A percentile compares a stretch with the other conserved stretches of the same genome.
These are phyloP conservation scores for Platygyra sinensis DNA, from an alignment of 64 coral and sea anemone species.

Conservation along the genomic window DNA sequence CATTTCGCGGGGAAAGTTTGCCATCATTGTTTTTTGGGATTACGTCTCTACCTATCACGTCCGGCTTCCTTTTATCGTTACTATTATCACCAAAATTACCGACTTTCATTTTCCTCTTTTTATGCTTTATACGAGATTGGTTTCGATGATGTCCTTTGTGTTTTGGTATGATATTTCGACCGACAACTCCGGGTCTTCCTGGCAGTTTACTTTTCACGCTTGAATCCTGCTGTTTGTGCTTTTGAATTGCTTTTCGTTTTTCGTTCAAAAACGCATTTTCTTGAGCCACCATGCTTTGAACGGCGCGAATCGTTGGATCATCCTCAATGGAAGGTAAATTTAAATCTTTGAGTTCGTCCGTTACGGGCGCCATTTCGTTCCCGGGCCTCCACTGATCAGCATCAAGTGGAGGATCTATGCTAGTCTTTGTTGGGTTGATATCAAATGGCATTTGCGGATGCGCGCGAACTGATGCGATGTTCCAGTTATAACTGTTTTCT, in stretches of 20 bases:
- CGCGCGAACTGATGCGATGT: background rate
- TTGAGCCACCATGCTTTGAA: constrained; percentile 9
- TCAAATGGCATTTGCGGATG: constrained; percentile 14
- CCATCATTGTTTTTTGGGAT: background rate
- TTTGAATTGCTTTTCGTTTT: constrained; percentile 43
- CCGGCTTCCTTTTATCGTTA: background rate
- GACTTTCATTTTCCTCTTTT: no score
- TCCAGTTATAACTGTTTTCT: constrained; percentile 11
- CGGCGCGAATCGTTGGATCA: constrained; percentile 15
- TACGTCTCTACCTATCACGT: background rate
- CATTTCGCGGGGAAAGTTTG: background rate
- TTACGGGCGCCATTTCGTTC: background rate
- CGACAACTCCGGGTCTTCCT: background rate
- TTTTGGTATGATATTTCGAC: constrained; percentile 17
- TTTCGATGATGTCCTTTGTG: background rate
- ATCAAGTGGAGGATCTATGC: background rate
- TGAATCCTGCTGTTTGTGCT: background rate
- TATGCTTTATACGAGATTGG: background rate
- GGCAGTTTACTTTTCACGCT: background rate
- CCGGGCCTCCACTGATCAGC: constrained; percentile 22
- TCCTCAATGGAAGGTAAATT: constrained; percentile 39
- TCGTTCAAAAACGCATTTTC: constrained; percentile 5
- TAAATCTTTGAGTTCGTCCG: constrained; percentile 17
- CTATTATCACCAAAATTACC: background rate
- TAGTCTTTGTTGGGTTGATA: constrained; percentile 12